Percentiles rank a stretch among this genome's conserved stretches.
These are phyloP conservation scores for Myrmecobius fasciatus DNA, from an alignment of 2,113 vertebrate genomes.

Conservation along the genomic window DNA sequence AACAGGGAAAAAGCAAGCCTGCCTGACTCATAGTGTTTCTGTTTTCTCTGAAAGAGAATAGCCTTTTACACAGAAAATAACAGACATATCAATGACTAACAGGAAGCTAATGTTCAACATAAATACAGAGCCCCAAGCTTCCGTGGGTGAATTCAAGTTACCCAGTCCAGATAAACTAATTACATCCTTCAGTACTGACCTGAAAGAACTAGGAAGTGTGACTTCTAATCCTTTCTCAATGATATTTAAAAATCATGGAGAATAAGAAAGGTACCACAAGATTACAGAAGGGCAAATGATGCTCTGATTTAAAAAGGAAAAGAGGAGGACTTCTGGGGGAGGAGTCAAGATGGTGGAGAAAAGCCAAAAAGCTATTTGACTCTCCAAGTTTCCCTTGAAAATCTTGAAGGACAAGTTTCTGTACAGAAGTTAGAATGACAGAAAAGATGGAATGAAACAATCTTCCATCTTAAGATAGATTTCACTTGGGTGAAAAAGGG, in stretches of 20 bases:
- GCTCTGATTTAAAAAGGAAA: neutral
- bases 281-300: neutral
- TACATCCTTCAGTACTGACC: neutral
- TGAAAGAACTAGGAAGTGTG: neutral
- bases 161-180: neutral
- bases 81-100: neutral
- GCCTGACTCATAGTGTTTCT: neutral
- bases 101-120: neutral
- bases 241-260: neutral
- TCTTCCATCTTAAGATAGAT: too few species aligned
- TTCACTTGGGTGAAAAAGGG: too few species aligned
- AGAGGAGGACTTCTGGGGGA: neutral
- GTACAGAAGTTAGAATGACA: too few species aligned
- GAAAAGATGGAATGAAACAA: too few species aligned
- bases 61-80: neutral
- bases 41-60: neutral
- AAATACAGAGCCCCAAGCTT: neutral
- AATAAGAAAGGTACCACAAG: neutral
- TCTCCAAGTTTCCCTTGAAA: too few species aligned
- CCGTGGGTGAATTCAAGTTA: neutral
- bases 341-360: too few species aligned
- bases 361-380: too few species aligned
- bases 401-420: too few species aligned
- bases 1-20: neutral
- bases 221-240: neutral